Percentiles rank a stretch among this genome's conserved stretches.
Conservation (phyloP, 2,113 vertebrate genomes). For the Bufo bufo region DNA sequence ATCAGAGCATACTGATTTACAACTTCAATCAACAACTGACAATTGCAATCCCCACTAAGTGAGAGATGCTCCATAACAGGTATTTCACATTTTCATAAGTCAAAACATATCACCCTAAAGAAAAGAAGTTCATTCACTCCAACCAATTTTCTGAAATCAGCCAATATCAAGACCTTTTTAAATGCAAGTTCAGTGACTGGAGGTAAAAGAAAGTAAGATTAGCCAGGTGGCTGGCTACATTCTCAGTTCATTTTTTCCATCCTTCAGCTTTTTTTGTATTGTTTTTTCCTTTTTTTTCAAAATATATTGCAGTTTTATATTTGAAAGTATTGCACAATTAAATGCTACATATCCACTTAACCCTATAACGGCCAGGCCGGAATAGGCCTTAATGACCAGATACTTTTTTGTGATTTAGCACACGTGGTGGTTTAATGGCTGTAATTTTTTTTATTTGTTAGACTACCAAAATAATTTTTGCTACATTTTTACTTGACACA, state of each 20-base stretch:
- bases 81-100: conserved; percentile 78
- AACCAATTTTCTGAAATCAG: conserved; percentile 69
- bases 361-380: too few relatives aligned
- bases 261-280: neutral
- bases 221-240: conserved; percentile 33
- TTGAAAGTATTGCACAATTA: neutral
- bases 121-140: conserved; percentile 70
- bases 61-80: conserved; percentile 72
- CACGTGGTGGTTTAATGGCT: too few relatives aligned
- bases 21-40: conserved; percentile 73
- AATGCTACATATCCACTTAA: too few relatives aligned
- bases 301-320: too few relatives aligned
- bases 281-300: neutral
- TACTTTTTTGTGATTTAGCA: too few relatives aligned
- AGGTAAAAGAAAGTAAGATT: conserved; percentile 38
- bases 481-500: too few relatives aligned
- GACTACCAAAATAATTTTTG: too few relatives aligned
- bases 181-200: conserved; percentile 60
- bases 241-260: conserved; percentile 25
- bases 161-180: conserved; percentile 55
- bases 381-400: too few relatives aligned
- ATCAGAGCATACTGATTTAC: conserved; percentile 71
- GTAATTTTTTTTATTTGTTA: too few relatives aligned
- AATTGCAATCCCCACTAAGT: conserved; percentile 68
- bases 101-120: conserved; percentile 76